Evolutionary conservation across 2,113 vertebrate genomes (phyloP), one percentile per base, ranked within the genome.

Genomic region (Corydoras sp.): DNA sequence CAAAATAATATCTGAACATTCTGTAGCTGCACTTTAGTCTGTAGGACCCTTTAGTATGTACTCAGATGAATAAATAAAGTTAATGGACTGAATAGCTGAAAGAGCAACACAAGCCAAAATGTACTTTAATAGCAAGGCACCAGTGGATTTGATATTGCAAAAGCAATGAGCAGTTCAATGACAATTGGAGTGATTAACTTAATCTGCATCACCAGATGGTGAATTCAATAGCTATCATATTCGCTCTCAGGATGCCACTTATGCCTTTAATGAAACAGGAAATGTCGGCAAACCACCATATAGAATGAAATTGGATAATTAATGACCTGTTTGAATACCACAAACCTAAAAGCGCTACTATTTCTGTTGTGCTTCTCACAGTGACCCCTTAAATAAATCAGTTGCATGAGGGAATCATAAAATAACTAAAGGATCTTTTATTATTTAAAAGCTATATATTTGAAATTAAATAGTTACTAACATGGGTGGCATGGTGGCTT

Each of bases 151-250:
- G 50, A 58, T 13, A 75, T 56, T 32, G 48, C 65, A 15, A 12
- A 35, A 77, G 69, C 66, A 69, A 55, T 53, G 68, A 14, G 62
- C 70, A 73, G 65, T 67, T 59, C 69, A 75, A 73, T 75, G 58
- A 82, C 77, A 73, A 77, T 67, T 72, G 71, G 31, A 51, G 65
- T 76, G 61, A 74, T 79, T 77, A 74, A 72, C 64, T 71, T 72
- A 13, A 65, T 69, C 72, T 78, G 71, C 29, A 11, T 63, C 58
- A 75, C 65, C 77, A 80, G 79, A 77, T 72, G 74, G 74, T 75
- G 11, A 64, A 68, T 18, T 35, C 75, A 69, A 63, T 63, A 58
- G 65, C 58, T 35, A 69, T 31, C 15, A 55, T 76, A 79, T 73
- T 76, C 59, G 54, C 74, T 76, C 61, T 65, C 74, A 69, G 48